phyloP scores from a whole-genome alignment of 2,888 invertebrate genomes.

The Caenorhabditis panamensis region DNA sequence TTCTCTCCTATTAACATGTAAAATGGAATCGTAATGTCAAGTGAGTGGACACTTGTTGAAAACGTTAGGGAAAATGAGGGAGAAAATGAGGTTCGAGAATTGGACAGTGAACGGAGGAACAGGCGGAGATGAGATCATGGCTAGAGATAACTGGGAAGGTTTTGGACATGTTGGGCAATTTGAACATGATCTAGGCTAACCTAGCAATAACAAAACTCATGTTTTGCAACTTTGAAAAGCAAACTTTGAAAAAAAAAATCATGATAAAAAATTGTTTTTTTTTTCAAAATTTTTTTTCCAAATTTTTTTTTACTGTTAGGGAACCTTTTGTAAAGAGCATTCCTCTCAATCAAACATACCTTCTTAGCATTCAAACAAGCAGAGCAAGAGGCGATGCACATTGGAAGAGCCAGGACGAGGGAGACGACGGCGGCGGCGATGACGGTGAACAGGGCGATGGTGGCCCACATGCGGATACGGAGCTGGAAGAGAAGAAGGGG shows the following conservation, averaged over 20 bases:
- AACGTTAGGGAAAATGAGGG: constrained; percentile 8
- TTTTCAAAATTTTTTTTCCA: too few relatives aligned
- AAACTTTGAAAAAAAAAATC: too few relatives aligned
- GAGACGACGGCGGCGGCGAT: constrained; percentile 78
- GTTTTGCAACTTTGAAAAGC: too few relatives aligned
- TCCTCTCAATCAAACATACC: constrained; percentile 52
- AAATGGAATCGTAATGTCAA: constrained; percentile 35
- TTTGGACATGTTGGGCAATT: not conserved
- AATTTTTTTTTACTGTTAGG: too few relatives aligned
- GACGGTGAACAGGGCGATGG: constrained; percentile 75
- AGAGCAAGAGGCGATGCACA: constrained; percentile 80
- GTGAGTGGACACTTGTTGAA: constrained; percentile 34
- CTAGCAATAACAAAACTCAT: too few relatives aligned
- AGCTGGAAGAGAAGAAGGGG: constrained; percentile 50
- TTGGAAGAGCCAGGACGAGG: constrained; percentile 77
- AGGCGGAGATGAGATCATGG: constrained; percentile 26
- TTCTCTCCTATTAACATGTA: constrained; percentile 6
- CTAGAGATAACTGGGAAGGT: constrained; percentile 27
- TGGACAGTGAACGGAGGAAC: constrained; percentile 3
- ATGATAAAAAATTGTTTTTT: too few relatives aligned
- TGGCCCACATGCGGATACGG: constrained; percentile 77
- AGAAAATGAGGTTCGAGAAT: constrained; percentile 33
- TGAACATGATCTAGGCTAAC: too few relatives aligned
- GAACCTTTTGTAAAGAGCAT: not conserved
- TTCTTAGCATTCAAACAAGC: constrained; percentile 80